Evolutionary conservation across 2,888 invertebrate species (phyloP).

Genomic region (Parasteatoda lunata): DNA sequence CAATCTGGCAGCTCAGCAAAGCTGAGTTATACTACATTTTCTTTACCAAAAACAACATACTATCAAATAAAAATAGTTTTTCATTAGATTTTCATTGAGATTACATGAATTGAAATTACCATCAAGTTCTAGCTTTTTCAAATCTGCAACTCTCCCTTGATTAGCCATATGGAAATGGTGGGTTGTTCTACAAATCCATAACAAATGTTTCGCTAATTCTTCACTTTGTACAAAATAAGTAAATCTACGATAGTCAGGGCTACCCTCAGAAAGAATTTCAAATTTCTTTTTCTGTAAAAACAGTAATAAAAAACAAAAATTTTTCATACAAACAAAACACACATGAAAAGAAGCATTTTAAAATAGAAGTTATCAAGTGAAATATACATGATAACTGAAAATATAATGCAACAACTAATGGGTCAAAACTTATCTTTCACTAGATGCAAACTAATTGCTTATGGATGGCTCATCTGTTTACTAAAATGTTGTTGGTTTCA

Average conservation of each 20-base stretch:
- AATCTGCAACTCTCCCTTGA: conserved; percentile 85
- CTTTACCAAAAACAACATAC: no score
- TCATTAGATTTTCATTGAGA: neutral
- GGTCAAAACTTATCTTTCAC: no score
- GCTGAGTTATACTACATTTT: no score
- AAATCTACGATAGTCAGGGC: conserved; percentile 78
- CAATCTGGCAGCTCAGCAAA: no score
- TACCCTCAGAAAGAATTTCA: conserved; percentile 91
- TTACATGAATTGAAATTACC: conserved; percentile 74
- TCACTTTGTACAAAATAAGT: conserved; percentile 93
- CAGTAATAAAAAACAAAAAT: conserved; percentile 4
- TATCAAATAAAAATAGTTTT: no score
- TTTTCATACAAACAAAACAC: neutral
- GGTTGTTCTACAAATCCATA: conserved; percentile 90
- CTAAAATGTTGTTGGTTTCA: no score
- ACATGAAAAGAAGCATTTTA: no score
- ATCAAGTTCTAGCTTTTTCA: conserved; percentile 87
- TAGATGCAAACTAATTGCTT: no score
- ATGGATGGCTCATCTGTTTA: no score
- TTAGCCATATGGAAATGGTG: conserved; percentile 96
- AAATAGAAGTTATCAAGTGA: no score
- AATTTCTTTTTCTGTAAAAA: conserved; percentile 88
- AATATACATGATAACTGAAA: neutral
- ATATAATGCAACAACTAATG: neutral
- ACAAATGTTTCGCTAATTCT: conserved; percentile 92